phyloP scores from a whole-genome alignment of 2,113 vertebrate species.

The Varanus komodoensis region DNA sequence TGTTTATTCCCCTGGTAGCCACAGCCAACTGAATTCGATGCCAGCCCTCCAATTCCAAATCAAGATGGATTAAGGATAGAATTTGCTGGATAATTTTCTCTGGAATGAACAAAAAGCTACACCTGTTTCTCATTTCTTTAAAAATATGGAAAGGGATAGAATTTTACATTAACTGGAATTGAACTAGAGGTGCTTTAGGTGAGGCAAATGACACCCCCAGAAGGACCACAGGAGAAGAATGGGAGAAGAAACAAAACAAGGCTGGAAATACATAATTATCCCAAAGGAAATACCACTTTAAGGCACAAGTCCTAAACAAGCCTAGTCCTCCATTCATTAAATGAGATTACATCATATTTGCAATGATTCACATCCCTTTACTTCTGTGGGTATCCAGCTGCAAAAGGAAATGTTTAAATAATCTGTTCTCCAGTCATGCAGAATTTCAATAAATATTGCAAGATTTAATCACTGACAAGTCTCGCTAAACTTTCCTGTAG shows the following conservation, averaged over 20 bases:
- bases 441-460: slow-evolving; percentile 53
- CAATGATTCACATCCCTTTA: slow-evolving; percentile 58
- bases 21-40: background rate
- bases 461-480: slow-evolving; percentile 58
- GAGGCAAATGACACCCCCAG: background rate
- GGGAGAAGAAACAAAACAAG: background rate
- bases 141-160: background rate
- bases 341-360: slow-evolving; percentile 63
- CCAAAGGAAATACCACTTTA: slow-evolving; percentile 30
- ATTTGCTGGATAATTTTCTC: background rate
- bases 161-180: background rate
- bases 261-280: slow-evolving; percentile 4
- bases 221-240: background rate
- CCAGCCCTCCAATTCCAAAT: background rate
- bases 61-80: background rate
- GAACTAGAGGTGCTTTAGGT: background rate
- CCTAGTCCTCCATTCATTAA: slow-evolving; percentile 58
- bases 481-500: slow-evolving; percentile 44
- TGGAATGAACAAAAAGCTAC: background rate
- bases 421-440: slow-evolving; percentile 55
- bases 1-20: background rate
- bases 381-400: slow-evolving; percentile 29
- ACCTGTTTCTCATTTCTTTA: background rate
- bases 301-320: slow-evolving; percentile 50
- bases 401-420: slow-evolving; percentile 36